Conservation (phyloP, 1,140 invertebrate species). For the Sitobion miscanthi region DNA sequence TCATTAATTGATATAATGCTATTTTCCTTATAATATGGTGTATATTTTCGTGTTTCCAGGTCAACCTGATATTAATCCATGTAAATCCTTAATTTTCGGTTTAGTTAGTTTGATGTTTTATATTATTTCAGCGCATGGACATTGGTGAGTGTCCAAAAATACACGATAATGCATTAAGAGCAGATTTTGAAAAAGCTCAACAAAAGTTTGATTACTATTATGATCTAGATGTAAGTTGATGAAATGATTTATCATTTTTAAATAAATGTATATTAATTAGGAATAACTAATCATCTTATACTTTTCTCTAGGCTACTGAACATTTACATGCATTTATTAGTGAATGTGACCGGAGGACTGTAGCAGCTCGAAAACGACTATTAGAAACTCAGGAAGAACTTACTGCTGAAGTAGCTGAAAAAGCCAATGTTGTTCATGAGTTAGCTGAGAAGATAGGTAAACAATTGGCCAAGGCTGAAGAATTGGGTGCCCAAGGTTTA, state of each 20-base stretch:
- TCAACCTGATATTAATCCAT: slow-evolving; percentile 13
- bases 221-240: slow-evolving; percentile 91
- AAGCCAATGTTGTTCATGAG: slow-evolving; percentile 92
- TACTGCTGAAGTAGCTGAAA: slow-evolving; percentile 92
- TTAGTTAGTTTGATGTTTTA: slow-evolving; percentile 16
- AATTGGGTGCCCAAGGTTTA: slow-evolving; percentile 90
- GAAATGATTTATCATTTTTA: background rate
- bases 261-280: background rate
- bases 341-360: slow-evolving; percentile 93
- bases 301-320: slow-evolving; percentile 84
- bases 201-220: slow-evolving; percentile 94
- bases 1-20: slow-evolving; percentile 42
- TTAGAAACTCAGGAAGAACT: slow-evolving; percentile 97
- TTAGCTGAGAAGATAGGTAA: slow-evolving; percentile 96
- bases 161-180: slow-evolving; percentile 95
- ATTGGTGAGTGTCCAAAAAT: slow-evolving; percentile 97
- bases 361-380: slow-evolving; percentile 90
- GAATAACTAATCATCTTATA: background rate
- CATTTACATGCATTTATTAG: slow-evolving; percentile 93
- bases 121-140: slow-evolving; percentile 87
- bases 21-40: background rate
- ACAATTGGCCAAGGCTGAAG: slow-evolving; percentile 92
- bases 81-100: slow-evolving; percentile 19
- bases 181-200: slow-evolving; percentile 93
- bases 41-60: slow-evolving; percentile 25